Evolutionary conservation across 2,797 vertebrate genomes (phyloP), one percentile per base, ranked within the genome.

Genomic region (Leptoclinus maculatus): DNA sequence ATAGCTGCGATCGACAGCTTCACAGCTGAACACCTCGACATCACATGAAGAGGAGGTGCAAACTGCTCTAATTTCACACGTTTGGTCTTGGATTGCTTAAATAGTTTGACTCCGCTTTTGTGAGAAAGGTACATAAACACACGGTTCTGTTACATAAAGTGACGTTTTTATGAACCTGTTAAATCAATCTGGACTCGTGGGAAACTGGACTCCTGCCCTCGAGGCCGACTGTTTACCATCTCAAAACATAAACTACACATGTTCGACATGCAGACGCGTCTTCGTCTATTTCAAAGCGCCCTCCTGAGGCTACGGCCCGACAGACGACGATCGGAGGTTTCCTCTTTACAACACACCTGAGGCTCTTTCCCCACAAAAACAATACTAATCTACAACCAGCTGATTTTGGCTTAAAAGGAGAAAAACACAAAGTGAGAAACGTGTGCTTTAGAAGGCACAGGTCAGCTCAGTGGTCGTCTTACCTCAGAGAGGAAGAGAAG

Each of bases 401-500:
- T 29, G 2, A 43, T 70, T 69, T 49, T 39, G 0, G 12, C 13
- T 64, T 17, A 2, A 63, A 76, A 63, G 6, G 7, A 27, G 8
- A 57, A 62, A 34, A 47, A 19, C 16, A 17, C 43, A 45, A 45
- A 45, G 43, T 45, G 43, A 17, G 1, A 53, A 32, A 2, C 0
- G 3, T 25, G 8, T 21, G 6, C 25, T 76, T 65, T 2, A 21
- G 10, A 43, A 13, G 6, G 7, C 39, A 60, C 0, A 32, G 27
- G 17, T 62, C 16, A 64, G 41, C 13, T 13, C 13, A 9, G 51
- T 3, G 34, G 23, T 25, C 0, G 4, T 62, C 95, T 95, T 95
- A 96, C 98, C 97, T 97, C 89, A 75, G 75, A 89, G 88, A 88
- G 90, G 89, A 29, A 66, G 89, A 96, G 94, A 92, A 90, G 94